Base-by-base conservation (phyloP, 2,888 invertebrate genomes). In the Leucophenga maculata region DNA sequence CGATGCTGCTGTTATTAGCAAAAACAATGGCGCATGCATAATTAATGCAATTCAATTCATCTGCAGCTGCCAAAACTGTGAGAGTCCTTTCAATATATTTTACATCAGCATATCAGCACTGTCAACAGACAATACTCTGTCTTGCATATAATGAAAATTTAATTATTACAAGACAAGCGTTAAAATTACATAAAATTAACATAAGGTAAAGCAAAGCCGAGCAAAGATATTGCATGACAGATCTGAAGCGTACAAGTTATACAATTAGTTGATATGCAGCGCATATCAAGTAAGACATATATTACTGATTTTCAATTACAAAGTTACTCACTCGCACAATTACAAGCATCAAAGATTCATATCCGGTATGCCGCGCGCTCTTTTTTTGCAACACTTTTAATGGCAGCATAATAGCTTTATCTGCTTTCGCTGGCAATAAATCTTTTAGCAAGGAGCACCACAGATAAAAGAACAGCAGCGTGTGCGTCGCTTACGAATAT, bases 331-430 rank as follows among this genome's bases (percentile, higher is more conserved):
- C 71, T 70, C 71, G 65, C n/a, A 75, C 80, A 80, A 83, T 80
- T 83, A 83, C 78, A 81, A 75, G 82, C 83, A 80, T 80, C 83
- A 80, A 80, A 80, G 80, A 81, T 80, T 80, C 83, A 80, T 83
- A 79, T 83, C 76, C 73, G 78, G 83, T 82, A 77, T 76, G 80
- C 76, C 9, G 11, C 39, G 11, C 39, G 26, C 3, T 77, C 72
- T 75, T 72, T 71, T 77, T 59, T 64, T 67, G 68, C 57, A 32
- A 3, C 13, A 82, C 79, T 82, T 81, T 80, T 80, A 80, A 80
- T 80, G 75, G 77, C 82, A 77, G 75, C 77, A 83, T 83, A 80
- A 80, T 80, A 83, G 79, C 82, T 80, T 83, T 80, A 80, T 80
- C 83, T 79, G 55, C 73, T 79, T 80, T 75, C 79, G 83, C 80